These are phyloP conservation scores for Amiota minor DNA, from an alignment of 2,888 invertebrate genomes.

Conservation along the genomic window DNA sequence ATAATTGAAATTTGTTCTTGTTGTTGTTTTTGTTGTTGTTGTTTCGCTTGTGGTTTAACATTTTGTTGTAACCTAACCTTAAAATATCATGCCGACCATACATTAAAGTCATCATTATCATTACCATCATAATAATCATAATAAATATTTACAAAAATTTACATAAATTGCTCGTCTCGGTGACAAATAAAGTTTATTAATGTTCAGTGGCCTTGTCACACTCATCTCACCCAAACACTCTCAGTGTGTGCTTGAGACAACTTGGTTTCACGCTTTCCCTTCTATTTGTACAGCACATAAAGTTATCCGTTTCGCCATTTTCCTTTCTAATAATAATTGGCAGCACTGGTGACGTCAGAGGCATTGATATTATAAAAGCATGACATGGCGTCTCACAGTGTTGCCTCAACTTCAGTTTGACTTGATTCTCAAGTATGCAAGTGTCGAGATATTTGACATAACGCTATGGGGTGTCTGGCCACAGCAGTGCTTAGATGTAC, in stretches of 20 bases:
- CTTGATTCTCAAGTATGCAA: slow-evolving; percentile 21
- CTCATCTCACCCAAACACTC: neutral
- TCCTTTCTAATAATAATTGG: slow-evolving; percentile 54
- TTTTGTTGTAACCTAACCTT: slow-evolving; percentile 15
- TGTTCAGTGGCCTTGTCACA: slow-evolving; percentile 21
- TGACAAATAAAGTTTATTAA: slow-evolving; percentile 59
- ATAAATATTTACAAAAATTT: slow-evolving; percentile 47
- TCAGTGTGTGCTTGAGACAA: neutral
- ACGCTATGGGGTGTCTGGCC: slow-evolving; percentile 44
- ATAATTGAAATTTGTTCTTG: slow-evolving; percentile 65
- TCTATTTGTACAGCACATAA: neutral
- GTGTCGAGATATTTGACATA: slow-evolving; percentile 52
- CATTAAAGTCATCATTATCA: neutral
- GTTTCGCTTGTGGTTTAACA: neutral
- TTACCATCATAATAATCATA: neutral
- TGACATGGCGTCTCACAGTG: too few relatives aligned
- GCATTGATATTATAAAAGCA: too few relatives aligned
- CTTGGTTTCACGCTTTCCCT: neutral
- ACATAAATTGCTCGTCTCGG: slow-evolving; percentile 56
- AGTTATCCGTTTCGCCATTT: neutral
- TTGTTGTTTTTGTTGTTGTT: slow-evolving; percentile 33
- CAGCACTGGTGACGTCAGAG: slow-evolving; percentile 39
- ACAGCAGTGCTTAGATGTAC: neutral
- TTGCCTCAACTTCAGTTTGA: too few relatives aligned
- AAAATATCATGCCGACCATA: slow-evolving; percentile 5